Percentiles rank a stretch among this genome's conserved stretches.
phyloP scores from a whole-genome alignment of 2,888 invertebrate genomes.

The Coenonympha glycerion region DNA sequence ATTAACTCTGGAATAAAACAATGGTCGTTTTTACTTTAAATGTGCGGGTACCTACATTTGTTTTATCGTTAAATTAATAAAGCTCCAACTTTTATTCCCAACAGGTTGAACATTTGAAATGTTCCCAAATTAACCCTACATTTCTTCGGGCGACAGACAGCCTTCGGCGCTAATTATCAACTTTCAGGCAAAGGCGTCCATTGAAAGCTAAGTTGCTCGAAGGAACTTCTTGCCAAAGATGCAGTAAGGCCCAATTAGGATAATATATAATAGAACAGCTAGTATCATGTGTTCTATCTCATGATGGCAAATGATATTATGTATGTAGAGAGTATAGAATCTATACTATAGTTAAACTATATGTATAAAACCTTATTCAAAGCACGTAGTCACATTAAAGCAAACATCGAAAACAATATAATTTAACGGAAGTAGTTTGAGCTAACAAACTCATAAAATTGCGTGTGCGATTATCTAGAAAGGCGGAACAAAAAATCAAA shows the following conservation, averaged over 20 bases:
- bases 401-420: no score
- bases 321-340: no score
- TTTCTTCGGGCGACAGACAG: neutral
- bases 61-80: neutral
- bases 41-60: no score
- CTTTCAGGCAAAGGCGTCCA: neutral
- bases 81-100: neutral
- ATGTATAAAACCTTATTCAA: no score
- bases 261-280: neutral
- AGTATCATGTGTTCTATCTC: neutral
- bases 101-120: neutral
- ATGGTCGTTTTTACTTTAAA: no score
- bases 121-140: neutral
- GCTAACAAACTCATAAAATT: no score
- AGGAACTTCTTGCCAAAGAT: neutral
- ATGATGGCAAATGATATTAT: neutral
- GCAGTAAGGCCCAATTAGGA: neutral
- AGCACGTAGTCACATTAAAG: no score
- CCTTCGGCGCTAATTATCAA: neutral
- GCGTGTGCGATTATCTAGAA: no score
- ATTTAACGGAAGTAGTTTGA: no score
- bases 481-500: no score
- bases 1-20: no score
- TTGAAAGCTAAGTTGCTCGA: slow-evolving; percentile 4
- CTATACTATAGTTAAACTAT: no score